Conservation (phyloP, 35 echinoderm and acorn worm species). For the Apostichopus californicus region DNA sequence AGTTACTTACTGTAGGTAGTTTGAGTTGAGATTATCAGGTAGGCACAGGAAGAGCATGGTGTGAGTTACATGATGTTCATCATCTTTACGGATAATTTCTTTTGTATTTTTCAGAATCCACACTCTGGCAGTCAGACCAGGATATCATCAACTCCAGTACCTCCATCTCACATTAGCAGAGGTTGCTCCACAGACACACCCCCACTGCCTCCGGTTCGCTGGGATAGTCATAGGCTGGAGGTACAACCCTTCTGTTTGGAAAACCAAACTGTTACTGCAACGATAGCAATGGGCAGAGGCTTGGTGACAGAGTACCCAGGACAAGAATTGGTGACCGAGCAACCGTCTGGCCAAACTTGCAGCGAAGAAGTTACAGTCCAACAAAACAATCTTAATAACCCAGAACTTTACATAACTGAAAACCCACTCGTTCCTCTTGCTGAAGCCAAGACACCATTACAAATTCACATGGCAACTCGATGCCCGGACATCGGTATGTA, state of each 20-base stretch:
- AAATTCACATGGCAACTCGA: conserved; percentile 60
- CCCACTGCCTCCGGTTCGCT: conserved; percentile 41
- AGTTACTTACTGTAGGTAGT: no score
- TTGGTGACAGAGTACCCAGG: conserved; percentile 30
- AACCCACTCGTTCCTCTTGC: conserved; percentile 31
- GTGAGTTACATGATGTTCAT: not conserved
- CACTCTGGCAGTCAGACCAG: conserved; percentile 10
- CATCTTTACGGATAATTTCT: not conserved
- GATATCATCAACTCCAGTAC: conserved; percentile 17
- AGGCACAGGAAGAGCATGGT: no score
- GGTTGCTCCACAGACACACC: conserved; percentile 27
- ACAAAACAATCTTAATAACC: conserved; percentile 20
- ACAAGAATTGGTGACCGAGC: conserved; percentile 11
- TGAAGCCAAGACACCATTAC: conserved; percentile 45
- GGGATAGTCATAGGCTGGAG: conserved; percentile 38
- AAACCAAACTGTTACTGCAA: not conserved
- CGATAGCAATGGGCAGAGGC: conserved; percentile 46
- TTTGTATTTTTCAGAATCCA: conserved; percentile 36
- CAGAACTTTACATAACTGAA: conserved; percentile 43
- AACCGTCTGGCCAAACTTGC: not conserved
- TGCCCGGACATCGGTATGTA: conserved; percentile 37
- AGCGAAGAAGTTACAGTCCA: not conserved
- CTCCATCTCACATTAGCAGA: not conserved
- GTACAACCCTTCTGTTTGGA: conserved; percentile 21
- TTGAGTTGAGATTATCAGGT: no score